phyloP scores from a whole-genome alignment of 2,797 vertebrate species.

The Myotis vivesi region DNA sequence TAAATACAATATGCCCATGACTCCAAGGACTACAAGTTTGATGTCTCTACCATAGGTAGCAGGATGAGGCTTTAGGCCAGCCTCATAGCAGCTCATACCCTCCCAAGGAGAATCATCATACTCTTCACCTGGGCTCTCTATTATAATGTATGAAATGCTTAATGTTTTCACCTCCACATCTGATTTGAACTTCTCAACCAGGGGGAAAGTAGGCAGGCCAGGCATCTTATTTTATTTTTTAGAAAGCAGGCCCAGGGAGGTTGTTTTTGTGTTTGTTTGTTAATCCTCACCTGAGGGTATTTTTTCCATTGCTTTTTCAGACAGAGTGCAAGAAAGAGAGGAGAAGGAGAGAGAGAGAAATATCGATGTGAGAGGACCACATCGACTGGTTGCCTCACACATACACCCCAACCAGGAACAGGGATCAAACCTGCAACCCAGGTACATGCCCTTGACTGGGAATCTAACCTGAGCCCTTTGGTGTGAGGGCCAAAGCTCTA shows the following conservation, averaged over 20 bases:
- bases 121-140: not conserved
- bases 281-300: too few species aligned
- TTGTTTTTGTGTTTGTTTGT: not conserved
- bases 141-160: not conserved
- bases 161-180: not conserved
- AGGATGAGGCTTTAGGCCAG: not conserved
- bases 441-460: too few species aligned
- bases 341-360: too few species aligned
- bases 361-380: too few species aligned
- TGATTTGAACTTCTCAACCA: not conserved
- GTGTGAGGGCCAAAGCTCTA: too few species aligned
- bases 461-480: too few species aligned
- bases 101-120: not conserved
- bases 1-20: not conserved
- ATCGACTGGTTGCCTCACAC: too few species aligned
- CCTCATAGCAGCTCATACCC: not conserved
- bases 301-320: too few species aligned
- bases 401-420: too few species aligned
- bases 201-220: not conserved
- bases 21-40: not conserved
- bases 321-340: too few species aligned
- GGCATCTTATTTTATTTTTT: not conserved
- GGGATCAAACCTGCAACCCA: too few species aligned
- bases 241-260: not conserved
- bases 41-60: not conserved